phyloP scores from a whole-genome alignment of 2,113 vertebrate species.

The Cyanistes caeruleus region DNA sequence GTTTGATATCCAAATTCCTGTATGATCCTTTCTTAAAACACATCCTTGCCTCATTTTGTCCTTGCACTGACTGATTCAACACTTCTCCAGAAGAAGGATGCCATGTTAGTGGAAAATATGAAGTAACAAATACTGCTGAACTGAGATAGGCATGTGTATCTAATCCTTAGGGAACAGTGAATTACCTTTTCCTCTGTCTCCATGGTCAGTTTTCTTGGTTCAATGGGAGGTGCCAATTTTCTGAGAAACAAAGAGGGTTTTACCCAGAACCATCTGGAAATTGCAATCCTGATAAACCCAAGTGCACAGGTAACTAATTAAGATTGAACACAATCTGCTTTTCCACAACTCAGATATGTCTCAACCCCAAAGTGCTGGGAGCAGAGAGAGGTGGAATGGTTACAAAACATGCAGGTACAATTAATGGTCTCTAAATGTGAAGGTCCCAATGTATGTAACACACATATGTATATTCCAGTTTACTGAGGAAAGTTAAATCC shows the following conservation, averaged over 20 bases:
- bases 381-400: not conserved
- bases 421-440: not conserved
- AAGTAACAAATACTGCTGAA: not conserved
- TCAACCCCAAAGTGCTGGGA: not conserved
- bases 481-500: not conserved
- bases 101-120: not conserved
- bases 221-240: not conserved
- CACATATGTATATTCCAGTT: accelerated
- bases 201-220: not conserved
- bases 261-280: not conserved
- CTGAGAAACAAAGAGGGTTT: not conserved
- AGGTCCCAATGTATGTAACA: not conserved
- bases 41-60: not conserved
- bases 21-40: not conserved
- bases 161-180: not conserved
- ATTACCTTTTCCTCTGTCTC: not conserved
- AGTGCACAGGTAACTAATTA: not conserved
- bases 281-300: not conserved
- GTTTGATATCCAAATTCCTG: not conserved
- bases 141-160: not conserved
- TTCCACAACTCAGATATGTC: too few relatives aligned
- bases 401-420: not conserved
- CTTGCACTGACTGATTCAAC: not conserved
- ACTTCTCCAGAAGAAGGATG: not conserved
- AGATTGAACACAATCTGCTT: too few relatives aligned